Conservation (phyloP, 2,888 invertebrate genomes). For the Torymus aiolomorphi region DNA sequence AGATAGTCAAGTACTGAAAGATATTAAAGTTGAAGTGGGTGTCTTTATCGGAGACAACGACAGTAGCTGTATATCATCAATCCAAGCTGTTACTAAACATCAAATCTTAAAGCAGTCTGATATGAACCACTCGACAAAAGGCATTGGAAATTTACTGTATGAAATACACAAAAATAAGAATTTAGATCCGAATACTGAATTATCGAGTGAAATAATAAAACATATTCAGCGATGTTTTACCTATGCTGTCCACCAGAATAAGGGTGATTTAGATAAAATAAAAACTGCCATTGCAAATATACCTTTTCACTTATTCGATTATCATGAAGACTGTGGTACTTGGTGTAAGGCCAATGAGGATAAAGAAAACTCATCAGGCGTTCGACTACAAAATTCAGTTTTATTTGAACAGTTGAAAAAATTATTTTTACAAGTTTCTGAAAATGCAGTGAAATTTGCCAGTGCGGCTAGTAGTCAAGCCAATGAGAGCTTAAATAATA, state of each 20-base stretch:
- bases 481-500: slow-evolving; percentile 56
- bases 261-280: slow-evolving; percentile 13
- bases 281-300: slow-evolving; percentile 42
- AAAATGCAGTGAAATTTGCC: slow-evolving; percentile 40
- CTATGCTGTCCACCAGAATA: slow-evolving; percentile 38
- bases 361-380: slow-evolving; percentile 37
- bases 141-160: too few relatives aligned
- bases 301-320: slow-evolving; percentile 41
- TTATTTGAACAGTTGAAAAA: too few relatives aligned
- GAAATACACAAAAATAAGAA: too few relatives aligned
- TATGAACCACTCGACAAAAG: too few relatives aligned
- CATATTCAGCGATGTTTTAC: slow-evolving; percentile 41
- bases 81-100: too few relatives aligned
- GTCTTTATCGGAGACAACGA: too few relatives aligned
- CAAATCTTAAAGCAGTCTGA: too few relatives aligned
- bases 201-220: slow-evolving; percentile 36
- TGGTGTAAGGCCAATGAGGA: slow-evolving; percentile 40
- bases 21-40: too few relatives aligned
- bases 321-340: slow-evolving; percentile 36
- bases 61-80: too few relatives aligned
- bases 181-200: slow-evolving; percentile 17
- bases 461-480: slow-evolving; percentile 49
- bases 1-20: too few relatives aligned
- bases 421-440: slow-evolving; percentile 47
- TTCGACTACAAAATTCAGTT: background rate